These are phyloP conservation scores for Lithosia quadra DNA, from an alignment of 2,888 invertebrate species.

Conservation along the genomic window DNA sequence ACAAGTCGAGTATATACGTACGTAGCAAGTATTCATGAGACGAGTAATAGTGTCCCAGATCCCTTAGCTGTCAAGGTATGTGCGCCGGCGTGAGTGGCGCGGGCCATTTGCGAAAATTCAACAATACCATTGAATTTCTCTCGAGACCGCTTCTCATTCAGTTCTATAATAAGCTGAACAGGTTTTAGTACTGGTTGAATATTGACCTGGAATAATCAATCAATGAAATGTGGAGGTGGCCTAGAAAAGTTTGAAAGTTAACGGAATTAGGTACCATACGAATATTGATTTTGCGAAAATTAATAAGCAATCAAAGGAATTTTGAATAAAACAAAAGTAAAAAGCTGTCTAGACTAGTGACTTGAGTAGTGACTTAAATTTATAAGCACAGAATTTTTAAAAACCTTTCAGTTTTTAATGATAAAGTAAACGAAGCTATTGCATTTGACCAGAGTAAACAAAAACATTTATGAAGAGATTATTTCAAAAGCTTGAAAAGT, in stretches of 20 bases:
- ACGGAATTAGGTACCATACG: not conserved
- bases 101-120: conserved; percentile 66
- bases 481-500: too few relatives aligned
- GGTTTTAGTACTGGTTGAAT: conserved; percentile 40
- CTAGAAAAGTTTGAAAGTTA: not conserved
- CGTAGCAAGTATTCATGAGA: conserved; percentile 45
- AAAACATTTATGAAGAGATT: too few relatives aligned
- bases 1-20: conserved; percentile 13
- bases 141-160: conserved; percentile 52
- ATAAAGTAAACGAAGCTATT: too few relatives aligned
- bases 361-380: too few relatives aligned
- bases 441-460: too few relatives aligned
- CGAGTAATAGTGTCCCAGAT: conserved; percentile 51
- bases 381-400: too few relatives aligned
- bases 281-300: not conserved
- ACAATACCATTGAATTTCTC: conserved; percentile 65
- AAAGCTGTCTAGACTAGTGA: not conserved
- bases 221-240: not conserved
- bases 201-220: conserved; percentile 34
- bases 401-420: too few relatives aligned
- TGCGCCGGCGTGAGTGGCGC: conserved; percentile 41
- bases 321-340: not conserved
- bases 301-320: not conserved
- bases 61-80: conserved; percentile 54
- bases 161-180: conserved; percentile 48